phyloP scores from a whole-genome alignment of 2,797 vertebrate genomes.

The Chiropotes sagulatus region DNA sequence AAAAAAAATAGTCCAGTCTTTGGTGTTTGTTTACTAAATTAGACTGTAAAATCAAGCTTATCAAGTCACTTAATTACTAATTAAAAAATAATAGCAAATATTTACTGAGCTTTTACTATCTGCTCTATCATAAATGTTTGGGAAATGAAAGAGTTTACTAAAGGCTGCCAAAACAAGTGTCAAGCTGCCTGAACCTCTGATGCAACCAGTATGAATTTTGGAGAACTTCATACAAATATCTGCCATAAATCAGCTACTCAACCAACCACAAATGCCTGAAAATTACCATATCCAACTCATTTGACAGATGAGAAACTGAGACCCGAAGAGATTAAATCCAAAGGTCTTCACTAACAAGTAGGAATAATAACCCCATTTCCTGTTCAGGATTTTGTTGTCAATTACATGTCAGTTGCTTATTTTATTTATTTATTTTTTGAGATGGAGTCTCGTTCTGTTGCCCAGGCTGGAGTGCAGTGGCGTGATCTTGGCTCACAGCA shows the following conservation, averaged over 20 bases:
- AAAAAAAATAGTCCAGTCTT: neutral
- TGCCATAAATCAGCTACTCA: neutral
- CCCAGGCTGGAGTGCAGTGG: too few relatives aligned
- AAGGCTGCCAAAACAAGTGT: neutral
- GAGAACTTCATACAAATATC: neutral
- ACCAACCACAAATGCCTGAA: neutral
- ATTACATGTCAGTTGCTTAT: neutral
- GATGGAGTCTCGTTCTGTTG: too few relatives aligned
- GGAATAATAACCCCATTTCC: neutral
- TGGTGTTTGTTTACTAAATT: constrained; percentile 21
- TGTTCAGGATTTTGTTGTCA: neutral
- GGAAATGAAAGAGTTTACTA: neutral
- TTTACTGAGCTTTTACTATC: neutral
- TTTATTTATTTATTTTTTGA: too few relatives aligned
- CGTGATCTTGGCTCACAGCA: too few relatives aligned
- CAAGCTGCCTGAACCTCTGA: neutral
- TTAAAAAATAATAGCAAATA: neutral
- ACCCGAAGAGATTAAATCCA: neutral
- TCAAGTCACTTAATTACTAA: neutral
- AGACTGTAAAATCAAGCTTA: neutral
- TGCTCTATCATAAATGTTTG: neutral
- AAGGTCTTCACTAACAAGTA: neutral
- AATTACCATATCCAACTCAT: neutral
- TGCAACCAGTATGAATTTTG: neutral
- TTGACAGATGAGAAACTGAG: constrained; percentile 5